These are phyloP conservation scores for Diachasma alloeum DNA, from an alignment of 1,140 invertebrate genomes.

Conservation along the genomic window DNA sequence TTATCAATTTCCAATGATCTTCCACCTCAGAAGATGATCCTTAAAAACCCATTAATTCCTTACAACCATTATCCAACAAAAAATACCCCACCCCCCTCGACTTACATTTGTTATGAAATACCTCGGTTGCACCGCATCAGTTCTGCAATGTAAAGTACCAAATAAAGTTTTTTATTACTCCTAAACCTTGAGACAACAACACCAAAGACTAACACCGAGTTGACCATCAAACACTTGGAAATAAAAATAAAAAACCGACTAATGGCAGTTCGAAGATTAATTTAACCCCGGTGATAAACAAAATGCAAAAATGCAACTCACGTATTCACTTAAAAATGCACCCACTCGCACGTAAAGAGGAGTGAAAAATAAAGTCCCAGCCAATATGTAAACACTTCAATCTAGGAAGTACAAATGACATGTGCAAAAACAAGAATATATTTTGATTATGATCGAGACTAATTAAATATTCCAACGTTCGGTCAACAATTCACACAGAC, in stretches of 20 bases:
- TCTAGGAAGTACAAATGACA: neutral
- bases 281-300: neutral
- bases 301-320: neutral
- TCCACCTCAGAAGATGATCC: no score
- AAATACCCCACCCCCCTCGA: neutral
- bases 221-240: neutral
- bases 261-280: neutral
- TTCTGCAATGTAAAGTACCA: slow-evolving; percentile 7
- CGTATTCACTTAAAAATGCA: neutral
- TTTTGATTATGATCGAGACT: neutral
- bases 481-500: neutral
- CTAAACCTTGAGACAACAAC: neutral
- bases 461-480: neutral
- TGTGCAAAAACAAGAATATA: neutral
- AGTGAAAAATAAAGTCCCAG: neutral
- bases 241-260: neutral
- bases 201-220: neutral
- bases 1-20: no score
- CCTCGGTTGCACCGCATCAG: slow-evolving; percentile 22
- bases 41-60: neutral
- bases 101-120: slow-evolving; percentile 28
- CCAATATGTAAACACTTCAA: neutral
- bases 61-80: neutral
- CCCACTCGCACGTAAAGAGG: neutral
- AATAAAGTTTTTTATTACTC: neutral